Evolutionary conservation across 2,113 vertebrate genomes (phyloP), one percentile per base, ranked within the genome.

Genomic region (Muntiacus reevesi): DNA sequence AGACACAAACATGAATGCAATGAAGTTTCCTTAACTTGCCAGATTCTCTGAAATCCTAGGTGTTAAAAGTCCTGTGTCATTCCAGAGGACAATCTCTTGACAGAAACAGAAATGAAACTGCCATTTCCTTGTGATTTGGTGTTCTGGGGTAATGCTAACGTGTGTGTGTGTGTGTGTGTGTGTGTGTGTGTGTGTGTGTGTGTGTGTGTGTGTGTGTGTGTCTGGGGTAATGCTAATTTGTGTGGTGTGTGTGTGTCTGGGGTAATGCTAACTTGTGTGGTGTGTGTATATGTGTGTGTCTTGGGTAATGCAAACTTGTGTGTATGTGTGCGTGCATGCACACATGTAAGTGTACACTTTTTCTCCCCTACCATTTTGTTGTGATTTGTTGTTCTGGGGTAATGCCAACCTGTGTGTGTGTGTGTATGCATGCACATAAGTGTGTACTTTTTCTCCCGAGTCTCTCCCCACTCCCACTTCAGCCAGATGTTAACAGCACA

Each of bases 391-490:
- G 36, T 54, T 84, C 36, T 30, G 36, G 40, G 11, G 76, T n/a
- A 36, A 78, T 45, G 33, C 7, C 60, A 60, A 78, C 30, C 19
- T 71, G 40, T 14, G 0, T 40, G 36, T 28, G 3, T 33, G 74
- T 45, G 40, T 45, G 25, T 15, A 0, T 52, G 10, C 0, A 2
- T 16, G 40, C 36, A 33, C 59, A 28, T 11, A 0, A 54, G 33
- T 21, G 7, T 25, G 4, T 14, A 28, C 19, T 7, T 43, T 81
- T 19, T 17, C 40, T 23, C 30, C 6, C 16, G 19, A 57, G 16
- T 36, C 28, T 85, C 50, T 50, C 36, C 27, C 13, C 1, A 23
- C 12, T 89, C 43, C 1, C 0, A 36, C 19, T 79, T 67, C 16
- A 79, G 60, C 54, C 89, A 52, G 60, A 67, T 95, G 87, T 59